These are phyloP conservation scores for Gymnodraco acuticeps DNA, from an alignment of 2,797 vertebrate species.

Conservation along the genomic window DNA sequence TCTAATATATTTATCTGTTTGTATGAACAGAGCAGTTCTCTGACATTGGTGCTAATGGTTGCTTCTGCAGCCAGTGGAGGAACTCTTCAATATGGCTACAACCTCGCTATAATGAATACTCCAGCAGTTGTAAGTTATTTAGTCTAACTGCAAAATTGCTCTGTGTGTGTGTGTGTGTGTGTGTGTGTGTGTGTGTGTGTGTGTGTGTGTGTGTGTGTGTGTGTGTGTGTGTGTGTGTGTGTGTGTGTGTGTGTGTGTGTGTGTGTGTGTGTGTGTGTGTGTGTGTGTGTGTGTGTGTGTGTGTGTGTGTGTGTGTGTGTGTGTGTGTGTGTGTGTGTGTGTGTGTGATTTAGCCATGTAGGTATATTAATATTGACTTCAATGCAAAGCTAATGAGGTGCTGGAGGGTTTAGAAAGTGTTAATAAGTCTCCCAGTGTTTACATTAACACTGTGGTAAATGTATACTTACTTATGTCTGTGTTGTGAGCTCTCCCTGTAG, in stretches of 20 bases:
- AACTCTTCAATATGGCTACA: conserved; percentile 95
- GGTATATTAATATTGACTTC: background rate
- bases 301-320: background rate
- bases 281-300: background rate
- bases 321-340: no score
- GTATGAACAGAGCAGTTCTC: conserved; percentile 76
- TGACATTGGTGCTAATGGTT: conserved; percentile 87
- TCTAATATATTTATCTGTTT: conserved; percentile 4
- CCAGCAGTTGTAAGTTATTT: conserved; percentile 85
- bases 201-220: background rate
- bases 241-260: no score
- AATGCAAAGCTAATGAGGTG: background rate
- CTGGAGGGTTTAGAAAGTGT: background rate
- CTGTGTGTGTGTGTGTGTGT: background rate
- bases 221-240: background rate
- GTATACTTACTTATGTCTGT: background rate
- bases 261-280: background rate
- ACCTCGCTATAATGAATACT: conserved; percentile 93
- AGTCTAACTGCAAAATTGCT: background rate
- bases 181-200: background rate
- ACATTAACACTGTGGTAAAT: background rate
- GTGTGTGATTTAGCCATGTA: background rate
- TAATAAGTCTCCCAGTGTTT: background rate
- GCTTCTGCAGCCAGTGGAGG: conserved; percentile 91
- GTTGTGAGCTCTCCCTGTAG: background rate